Base-by-base conservation (phyloP, 2,797 vertebrate genomes). In the Rhodeus uyekii region DNA sequence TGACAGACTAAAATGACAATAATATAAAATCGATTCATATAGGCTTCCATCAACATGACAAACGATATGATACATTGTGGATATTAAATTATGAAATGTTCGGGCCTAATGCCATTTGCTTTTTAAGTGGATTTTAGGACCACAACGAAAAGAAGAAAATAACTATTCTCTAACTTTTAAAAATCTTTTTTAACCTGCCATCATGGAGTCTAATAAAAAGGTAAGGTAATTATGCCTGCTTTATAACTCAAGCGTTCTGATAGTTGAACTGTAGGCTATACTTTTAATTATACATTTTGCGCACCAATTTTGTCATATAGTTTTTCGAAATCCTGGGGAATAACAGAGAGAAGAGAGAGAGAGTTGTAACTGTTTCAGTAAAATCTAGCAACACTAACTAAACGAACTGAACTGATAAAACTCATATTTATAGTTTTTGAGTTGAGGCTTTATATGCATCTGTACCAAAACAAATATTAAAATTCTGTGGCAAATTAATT, bases 131-230 rank as follows among this genome's bases (percentile, higher is more conserved):
- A 76, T 7, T 76, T 22, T 12, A 44, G 22, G 36, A 32, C 10
- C 4, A 48, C 38, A 64, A 64, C 76, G 9, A 38, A 39, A 39
- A 65, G 14, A 65, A 65, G 19, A 77, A 64, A 4, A 22, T 19
- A 27, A 3, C 5, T 27, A 13, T 29, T 27, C 1, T 38, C 5
- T 36, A 24, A 5, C 5, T n/a, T 76, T 29, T 8, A 29, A n/a
- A 22, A 27, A 22, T 1, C 5, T 27, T 39, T 36, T 48, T 50
- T 53, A 68, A 53, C 19, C 53, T n/a, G 19, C 60, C 14, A 27
- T 13, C 48, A 94, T 94, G 93, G 93, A 93, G 82, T 89, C 88
- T 78, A 83, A 75, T n/a, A 83, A 79, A 61, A 87, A 94, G 93
- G 93, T 94, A 93, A 91, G 64, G 12, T 29, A 53, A 46, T 4